These are phyloP conservation scores for Sarcophaga rosellei DNA, from an alignment of 2,888 invertebrate genomes.

Conservation along the genomic window DNA sequence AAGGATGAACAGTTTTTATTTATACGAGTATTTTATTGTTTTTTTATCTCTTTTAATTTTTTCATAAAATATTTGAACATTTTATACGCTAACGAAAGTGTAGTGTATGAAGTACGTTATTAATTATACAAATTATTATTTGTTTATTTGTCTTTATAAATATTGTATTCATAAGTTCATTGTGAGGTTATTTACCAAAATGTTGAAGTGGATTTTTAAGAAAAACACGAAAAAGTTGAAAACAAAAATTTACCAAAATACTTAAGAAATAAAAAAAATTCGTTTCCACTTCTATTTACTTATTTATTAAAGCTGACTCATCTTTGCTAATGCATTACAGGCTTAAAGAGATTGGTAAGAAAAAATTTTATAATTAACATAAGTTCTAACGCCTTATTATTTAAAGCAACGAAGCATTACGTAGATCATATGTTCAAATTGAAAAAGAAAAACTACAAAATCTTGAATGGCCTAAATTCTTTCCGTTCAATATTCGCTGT, in stretches of 20 bases:
- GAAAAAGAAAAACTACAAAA: constrained; percentile 17
- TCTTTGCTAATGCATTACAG: constrained; percentile 36
- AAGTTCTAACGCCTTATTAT: constrained; percentile 38
- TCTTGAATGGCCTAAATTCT: neutral
- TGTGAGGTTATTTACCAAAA: neutral
- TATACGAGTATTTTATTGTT: no score
- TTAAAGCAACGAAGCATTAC: neutral
- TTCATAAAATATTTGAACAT: no score
- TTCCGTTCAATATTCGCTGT: neutral
- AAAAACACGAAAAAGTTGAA: neutral
- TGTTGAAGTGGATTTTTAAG: neutral
- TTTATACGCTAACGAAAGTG: neutral
- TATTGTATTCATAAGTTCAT: neutral
- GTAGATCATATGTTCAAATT: neutral
- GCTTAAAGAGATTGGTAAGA: neutral
- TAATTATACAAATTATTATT: neutral
- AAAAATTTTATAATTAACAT: constrained; percentile 1
- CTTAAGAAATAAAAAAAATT: neutral
- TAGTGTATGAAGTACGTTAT: neutral
- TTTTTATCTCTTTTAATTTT: no score
- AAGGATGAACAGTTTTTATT: no score
- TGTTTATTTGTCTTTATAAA: neutral
- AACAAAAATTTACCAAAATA: neutral
- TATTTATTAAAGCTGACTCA: constrained; percentile 31
- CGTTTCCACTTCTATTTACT: neutral